phyloP scores from a whole-genome alignment of 1,140 invertebrate species.

The Zophobas atratus region DNA sequence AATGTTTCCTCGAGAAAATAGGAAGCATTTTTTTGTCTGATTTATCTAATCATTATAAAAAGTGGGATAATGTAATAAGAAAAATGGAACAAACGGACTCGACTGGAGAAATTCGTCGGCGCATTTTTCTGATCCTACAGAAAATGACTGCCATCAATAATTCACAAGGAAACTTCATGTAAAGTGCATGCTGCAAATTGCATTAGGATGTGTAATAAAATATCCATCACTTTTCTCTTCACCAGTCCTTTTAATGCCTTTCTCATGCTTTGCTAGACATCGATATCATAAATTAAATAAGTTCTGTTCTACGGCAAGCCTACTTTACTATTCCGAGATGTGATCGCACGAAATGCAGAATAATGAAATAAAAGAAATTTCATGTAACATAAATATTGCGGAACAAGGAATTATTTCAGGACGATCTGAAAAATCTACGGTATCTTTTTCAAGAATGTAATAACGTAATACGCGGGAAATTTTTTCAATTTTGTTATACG shows the following conservation, averaged over 20 bases:
- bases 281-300: constrained; percentile 31
- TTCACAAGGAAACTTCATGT: constrained; percentile 12
- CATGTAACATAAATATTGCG: constrained; percentile 17
- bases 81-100: not conserved
- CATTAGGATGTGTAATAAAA: constrained; percentile 39
- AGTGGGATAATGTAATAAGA: not conserved
- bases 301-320: not conserved
- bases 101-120: constrained; percentile 1
- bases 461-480: constrained; percentile 1
- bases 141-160: constrained; percentile 29
- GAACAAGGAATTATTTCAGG: constrained; percentile 3
- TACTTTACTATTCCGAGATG: constrained; percentile 1
- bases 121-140: constrained; percentile 3
- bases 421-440: not conserved
- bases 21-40: too few species aligned
- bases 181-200: constrained; percentile 32
- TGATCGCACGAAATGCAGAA: not conserved
- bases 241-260: constrained; percentile 16
- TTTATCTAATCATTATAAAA: not conserved
- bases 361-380: constrained; percentile 8
- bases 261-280: constrained; percentile 12
- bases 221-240: constrained; percentile 30
- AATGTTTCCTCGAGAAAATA: too few species aligned
- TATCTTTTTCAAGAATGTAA: not conserved
- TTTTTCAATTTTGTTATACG: constrained; percentile 12